A percentile compares a stretch with the other conserved stretches of the same genome.
Conservation (phyloP, 2,797 vertebrate genomes). For the Sebastolobus alascanus region DNA sequence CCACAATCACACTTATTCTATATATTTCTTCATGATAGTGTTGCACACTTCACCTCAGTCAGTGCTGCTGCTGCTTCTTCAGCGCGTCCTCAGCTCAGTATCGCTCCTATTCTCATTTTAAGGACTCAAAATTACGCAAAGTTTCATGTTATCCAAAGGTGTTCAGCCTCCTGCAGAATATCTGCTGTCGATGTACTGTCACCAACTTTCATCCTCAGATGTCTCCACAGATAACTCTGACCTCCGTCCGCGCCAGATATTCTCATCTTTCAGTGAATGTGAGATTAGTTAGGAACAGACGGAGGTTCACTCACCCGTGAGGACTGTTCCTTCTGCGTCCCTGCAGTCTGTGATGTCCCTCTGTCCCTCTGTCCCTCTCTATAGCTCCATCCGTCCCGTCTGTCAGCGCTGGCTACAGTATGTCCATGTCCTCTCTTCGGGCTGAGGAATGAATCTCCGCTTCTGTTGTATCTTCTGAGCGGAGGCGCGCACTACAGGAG, state of each 20-base stretch:
- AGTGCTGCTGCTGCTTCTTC: neutral
- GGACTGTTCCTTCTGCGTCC: conserved; percentile 5
- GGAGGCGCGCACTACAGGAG: neutral
- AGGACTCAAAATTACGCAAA: neutral
- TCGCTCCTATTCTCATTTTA: neutral
- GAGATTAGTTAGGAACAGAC: neutral
- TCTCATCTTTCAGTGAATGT: too few species aligned
- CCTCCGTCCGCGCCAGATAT: conserved; percentile 15
- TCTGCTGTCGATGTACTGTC: too few species aligned
- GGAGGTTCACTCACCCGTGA: conserved; percentile 57
- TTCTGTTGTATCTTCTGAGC: neutral
- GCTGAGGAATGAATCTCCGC: neutral
- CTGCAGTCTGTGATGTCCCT: neutral
- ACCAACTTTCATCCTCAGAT: conserved; percentile 12
- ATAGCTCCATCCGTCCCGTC: conserved; percentile 28
- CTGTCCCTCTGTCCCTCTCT: neutral
- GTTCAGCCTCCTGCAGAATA: too few species aligned
- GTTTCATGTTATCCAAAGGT: conserved; percentile 17
- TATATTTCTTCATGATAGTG: neutral
- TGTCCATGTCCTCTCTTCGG: conserved; percentile 29
- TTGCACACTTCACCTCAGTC: neutral
- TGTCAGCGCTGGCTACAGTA: neutral
- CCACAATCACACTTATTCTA: neutral
- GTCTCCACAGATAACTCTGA: neutral
- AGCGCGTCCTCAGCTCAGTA: neutral